phyloP scores from a whole-genome alignment of 64 coral and sea anemone genomes.

The Pocillopora verrucosa region DNA sequence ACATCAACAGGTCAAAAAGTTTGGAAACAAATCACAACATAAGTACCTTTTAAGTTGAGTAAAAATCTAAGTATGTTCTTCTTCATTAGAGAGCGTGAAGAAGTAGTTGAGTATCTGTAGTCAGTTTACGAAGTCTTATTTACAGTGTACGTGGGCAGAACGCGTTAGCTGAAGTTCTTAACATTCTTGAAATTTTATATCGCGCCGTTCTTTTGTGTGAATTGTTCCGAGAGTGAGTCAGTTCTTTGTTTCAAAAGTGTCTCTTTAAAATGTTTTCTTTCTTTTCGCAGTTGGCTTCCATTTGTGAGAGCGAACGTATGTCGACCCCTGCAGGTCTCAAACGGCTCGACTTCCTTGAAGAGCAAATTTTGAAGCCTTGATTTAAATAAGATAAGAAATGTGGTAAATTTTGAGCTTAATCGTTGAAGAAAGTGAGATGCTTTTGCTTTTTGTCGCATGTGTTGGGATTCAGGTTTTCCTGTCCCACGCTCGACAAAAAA shows the following conservation, averaged over 20 bases:
- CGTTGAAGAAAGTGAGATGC: no score
- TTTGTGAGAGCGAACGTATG: neutral
- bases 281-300: neutral
- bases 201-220: neutral
- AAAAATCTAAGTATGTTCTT: neutral
- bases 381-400: neutral
- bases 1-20: neutral
- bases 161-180: neutral
- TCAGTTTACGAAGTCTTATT: neutral
- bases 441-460: no score
- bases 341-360: neutral
- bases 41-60: neutral
- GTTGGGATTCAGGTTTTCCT: no score
- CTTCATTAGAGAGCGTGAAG: neutral
- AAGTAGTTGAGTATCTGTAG: no score
- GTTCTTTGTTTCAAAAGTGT: slow-evolving; percentile 1
- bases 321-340: neutral
- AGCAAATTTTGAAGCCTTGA: neutral
- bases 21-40: neutral
- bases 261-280: neutral
- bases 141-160: neutral
- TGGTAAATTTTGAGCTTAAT: no score
- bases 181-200: neutral
- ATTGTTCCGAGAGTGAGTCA: neutral
- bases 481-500: no score